Conservation (phyloP, 2,797 vertebrate genomes). For the Sebastes baramenuke region DNA sequence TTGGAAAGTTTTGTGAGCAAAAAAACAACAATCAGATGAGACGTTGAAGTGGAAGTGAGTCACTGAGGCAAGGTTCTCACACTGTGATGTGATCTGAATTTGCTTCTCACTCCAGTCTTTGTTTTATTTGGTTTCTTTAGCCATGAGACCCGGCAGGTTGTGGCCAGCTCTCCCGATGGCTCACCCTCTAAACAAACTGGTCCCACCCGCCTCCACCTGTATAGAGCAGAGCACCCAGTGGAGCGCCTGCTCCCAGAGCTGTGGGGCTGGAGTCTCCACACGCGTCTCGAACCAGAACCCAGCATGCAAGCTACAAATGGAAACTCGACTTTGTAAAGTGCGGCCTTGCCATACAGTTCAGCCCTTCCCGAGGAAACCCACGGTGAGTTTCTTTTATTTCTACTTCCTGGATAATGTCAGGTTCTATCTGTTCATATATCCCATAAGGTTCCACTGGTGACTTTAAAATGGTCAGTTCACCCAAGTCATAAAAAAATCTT, state of each 20-base stretch:
- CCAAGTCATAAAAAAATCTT: background rate
- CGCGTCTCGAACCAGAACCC: conserved; percentile 91
- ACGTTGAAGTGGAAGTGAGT: background rate
- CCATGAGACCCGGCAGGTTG: conserved; percentile 48
- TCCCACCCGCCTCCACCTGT: conserved; percentile 50
- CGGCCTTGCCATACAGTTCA: conserved; percentile 79
- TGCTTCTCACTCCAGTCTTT: background rate
- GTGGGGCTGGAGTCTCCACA: conserved; percentile 89
- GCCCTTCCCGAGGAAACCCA: conserved; percentile 3
- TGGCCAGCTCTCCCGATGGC: conserved; percentile 46
- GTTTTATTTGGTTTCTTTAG: conserved; percentile 51
- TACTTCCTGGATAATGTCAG: background rate
- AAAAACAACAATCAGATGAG: conserved; percentile 4
- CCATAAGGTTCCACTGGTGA: background rate
- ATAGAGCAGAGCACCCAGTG: conserved; percentile 87
- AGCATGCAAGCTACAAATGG: conserved; percentile 88
- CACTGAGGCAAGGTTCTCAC: background rate
- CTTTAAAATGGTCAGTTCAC: background rate
- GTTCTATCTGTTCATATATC: background rate
- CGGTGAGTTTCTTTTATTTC: conserved; percentile 60
- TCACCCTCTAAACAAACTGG: conserved; percentile 31
- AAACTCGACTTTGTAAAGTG: conserved; percentile 85
- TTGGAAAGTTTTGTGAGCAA: background rate
- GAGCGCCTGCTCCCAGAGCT: conserved; percentile 91
- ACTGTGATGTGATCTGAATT: background rate